Base-by-base conservation (phyloP, 2,888 invertebrate species). In the Listrodromus nycthemerus region DNA sequence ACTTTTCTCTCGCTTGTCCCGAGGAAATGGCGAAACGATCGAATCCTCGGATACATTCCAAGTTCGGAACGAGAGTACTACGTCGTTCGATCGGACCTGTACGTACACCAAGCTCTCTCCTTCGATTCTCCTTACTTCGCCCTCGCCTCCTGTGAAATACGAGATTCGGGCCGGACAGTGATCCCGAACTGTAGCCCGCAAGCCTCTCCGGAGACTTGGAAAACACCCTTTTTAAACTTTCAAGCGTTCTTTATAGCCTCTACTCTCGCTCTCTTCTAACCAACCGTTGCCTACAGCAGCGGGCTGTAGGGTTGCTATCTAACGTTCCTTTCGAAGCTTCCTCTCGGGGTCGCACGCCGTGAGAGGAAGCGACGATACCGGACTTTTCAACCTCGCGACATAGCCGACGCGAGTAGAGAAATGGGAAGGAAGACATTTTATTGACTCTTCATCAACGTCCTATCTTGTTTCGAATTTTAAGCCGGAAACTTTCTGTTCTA, bases 161-260 rank as follows among this genome's bases (percentile, higher is more conserved):
- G 84, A 78, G 84, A 78, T 84, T 84, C 78, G 66, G 70, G 65
- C 65, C 74, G 77, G 81, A 81, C 84, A 84, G 84, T 81, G 80
- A 80, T 84, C 84, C 84, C 65, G 66, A 41, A 50, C 65, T 81
- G 70, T 78, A 58, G 70, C 74, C 77, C 84, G 37, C 80, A 81
- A 81, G 80, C 74, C 70, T 84, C 84, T 50, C 77, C 41, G 37
- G 78, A 81, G 80, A 84, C 84, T 78, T 69, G 69, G 70, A 69
- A 74, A 84, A 84, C 80, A 78, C 81, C 80, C 84, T 78, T 84
- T 81, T 84, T 80, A 84, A 84, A 84, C 48, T 84, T 84, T 84
- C 74, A 81, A 80, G 74, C 78, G 84, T 84, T 81, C 84, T 84
- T 84, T 84, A 84, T 81, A 74, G 78, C 70, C 84, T 73, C 74